A percentile compares a stretch with the other conserved stretches of the same genome.
phyloP scores from a whole-genome alignment of 1,140 invertebrate species.

The Meloidogyne floridensis region DNA sequence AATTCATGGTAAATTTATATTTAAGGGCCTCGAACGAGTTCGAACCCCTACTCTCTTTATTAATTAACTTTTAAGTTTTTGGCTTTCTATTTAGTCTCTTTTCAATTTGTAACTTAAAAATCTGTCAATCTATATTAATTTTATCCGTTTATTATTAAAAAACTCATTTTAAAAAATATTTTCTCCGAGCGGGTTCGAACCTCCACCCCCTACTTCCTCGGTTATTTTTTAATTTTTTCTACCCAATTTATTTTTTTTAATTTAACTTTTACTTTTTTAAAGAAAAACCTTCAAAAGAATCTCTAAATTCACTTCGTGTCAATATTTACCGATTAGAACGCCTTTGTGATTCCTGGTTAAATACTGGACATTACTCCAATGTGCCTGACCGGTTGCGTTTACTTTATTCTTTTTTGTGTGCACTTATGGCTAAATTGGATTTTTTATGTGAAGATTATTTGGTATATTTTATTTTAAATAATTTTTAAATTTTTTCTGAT shows the following conservation, averaged over 20 bases:
- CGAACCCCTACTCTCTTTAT: too few relatives aligned
- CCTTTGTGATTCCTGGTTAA: conserved; percentile 35
- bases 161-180: not conserved
- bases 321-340: conserved; percentile 13
- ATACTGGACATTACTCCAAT: conserved; percentile 53
- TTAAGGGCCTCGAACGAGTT: too few relatives aligned
- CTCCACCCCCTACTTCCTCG: not conserved
- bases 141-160: too few relatives aligned
- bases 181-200: not conserved
- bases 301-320: not conserved
- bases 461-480: conserved; percentile 17
- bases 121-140: too few relatives aligned
- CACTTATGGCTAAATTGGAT: conserved; percentile 33
- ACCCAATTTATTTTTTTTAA: not conserved
- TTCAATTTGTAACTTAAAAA: too few relatives aligned
- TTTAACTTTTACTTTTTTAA: not conserved
- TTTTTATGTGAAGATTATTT: conserved; percentile 32
- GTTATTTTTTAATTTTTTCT: not conserved
- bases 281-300: not conserved
- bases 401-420: conserved; percentile 42
- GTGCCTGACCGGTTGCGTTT: conserved; percentile 46
- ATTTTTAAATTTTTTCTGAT: not conserved
- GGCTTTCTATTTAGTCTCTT: too few relatives aligned
- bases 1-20: too few relatives aligned
- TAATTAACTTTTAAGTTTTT: too few relatives aligned